A percentile compares a stretch with the other conserved stretches of the same genome.
Evolutionary conservation across 2,113 vertebrate species (phyloP).

Genomic region (Myotis lucifugus): DNA sequence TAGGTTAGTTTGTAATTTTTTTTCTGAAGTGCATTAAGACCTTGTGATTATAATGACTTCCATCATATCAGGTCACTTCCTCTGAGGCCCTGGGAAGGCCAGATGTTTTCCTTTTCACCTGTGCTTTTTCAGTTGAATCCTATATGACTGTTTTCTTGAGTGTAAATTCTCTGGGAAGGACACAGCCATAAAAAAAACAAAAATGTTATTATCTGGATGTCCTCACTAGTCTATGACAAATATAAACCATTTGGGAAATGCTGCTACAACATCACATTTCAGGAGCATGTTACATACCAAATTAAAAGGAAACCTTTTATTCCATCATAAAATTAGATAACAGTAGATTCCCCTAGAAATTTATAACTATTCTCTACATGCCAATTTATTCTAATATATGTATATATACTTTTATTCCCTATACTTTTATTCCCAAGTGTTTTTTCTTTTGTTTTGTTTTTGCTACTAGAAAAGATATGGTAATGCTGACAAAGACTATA

Average conservation of each 20-base stretch:
- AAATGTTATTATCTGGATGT: constrained; percentile 24
- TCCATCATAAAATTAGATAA: not conserved
- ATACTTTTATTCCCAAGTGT: not conserved
- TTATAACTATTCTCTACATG: not conserved
- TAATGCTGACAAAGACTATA: not conserved
- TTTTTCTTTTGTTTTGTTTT: not conserved
- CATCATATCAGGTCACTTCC: constrained; percentile 87
- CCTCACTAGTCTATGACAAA: constrained; percentile 41
- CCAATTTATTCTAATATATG: not conserved
- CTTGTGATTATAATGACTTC: constrained; percentile 68
- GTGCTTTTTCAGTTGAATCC: constrained; percentile 78
- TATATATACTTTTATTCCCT: not conserved
- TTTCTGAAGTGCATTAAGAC: constrained; percentile 58
- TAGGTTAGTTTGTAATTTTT: constrained; percentile 73
- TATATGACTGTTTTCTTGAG: constrained; percentile 72
- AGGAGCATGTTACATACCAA: not conserved
- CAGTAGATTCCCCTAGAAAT: not conserved
- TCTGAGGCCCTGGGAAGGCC: constrained; percentile 85
- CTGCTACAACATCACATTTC: not conserved
- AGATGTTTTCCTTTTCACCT: constrained; percentile 85
- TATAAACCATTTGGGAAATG: not conserved
- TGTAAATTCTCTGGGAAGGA: constrained; percentile 81
- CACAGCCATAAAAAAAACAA: not conserved
- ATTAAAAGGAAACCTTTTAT: constrained; percentile 17
- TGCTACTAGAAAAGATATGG: not conserved